A percentile compares a stretch with the other conserved stretches of the same genome.
These are phyloP conservation scores for Paradoxurus hermaphroditus DNA, from an alignment of 2,113 vertebrate species.

Conservation along the genomic window DNA sequence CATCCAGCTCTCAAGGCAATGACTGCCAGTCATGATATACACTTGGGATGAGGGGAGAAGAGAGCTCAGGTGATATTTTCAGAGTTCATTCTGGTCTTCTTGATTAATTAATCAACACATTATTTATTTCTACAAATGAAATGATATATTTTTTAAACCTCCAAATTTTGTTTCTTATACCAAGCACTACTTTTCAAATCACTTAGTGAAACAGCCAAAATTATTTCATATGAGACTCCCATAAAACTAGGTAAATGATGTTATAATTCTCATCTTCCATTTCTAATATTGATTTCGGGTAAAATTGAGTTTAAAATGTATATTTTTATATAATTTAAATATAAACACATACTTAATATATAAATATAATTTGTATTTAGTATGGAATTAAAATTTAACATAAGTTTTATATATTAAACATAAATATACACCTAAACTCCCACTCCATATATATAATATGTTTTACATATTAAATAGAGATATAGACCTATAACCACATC, in stretches of 20 bases:
- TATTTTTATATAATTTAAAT: not conserved
- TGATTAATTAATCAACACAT: not conserved
- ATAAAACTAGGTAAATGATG: not conserved
- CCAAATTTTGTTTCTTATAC: not conserved
- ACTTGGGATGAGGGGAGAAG: no score
- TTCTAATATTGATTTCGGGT: not conserved
- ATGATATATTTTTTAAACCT: not conserved
- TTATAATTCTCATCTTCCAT: not conserved
- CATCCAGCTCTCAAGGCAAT: not conserved
- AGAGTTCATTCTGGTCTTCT: not conserved
- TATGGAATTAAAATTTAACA: not conserved
- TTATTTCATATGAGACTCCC: not conserved
- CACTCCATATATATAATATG: not conserved
- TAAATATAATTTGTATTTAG: not conserved
- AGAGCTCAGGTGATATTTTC: not conserved
- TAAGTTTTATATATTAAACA: not conserved
- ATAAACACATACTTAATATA: not conserved
- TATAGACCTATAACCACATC: not conserved
- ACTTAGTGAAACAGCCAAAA: not conserved
- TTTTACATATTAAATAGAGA: not conserved
- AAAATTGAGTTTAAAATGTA: not conserved
- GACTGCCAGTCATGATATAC: not conserved
- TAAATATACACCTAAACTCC: not conserved
- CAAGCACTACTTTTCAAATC: slow-evolving; percentile 12
- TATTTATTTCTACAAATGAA: slow-evolving; percentile 13